These are phyloP conservation scores for Xylota sylvarum DNA, from an alignment of 2,888 invertebrate genomes.

Conservation along the genomic window DNA sequence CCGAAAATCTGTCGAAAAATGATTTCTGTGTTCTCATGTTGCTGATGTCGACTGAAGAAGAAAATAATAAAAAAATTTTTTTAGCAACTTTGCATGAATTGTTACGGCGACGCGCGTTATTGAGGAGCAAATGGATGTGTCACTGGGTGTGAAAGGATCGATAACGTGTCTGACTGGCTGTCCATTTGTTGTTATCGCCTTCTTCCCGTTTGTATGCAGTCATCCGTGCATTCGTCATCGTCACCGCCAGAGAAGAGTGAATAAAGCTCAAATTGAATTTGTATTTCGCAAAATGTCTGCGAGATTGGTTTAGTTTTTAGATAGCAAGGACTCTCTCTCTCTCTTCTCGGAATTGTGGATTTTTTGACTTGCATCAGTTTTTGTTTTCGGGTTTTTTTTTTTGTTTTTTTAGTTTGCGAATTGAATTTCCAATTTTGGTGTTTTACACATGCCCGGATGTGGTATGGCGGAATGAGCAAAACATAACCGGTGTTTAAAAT, in stretches of 20 bases:
- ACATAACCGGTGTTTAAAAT: slow-evolving; percentile 21
- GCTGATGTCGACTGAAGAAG: slow-evolving; percentile 39
- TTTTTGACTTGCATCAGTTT: slow-evolving; percentile 8
- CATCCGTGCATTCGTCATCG: slow-evolving; percentile 31
- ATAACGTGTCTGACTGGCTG: slow-evolving; percentile 57
- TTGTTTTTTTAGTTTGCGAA: slow-evolving; percentile 13
- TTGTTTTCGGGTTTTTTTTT: neutral
- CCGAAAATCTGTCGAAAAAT: slow-evolving; percentile 51
- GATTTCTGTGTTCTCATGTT: slow-evolving; percentile 36
- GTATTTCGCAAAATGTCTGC: slow-evolving; percentile 57
- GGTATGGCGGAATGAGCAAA: neutral
- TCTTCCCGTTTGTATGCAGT: neutral
- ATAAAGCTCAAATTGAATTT: slow-evolving; percentile 73
- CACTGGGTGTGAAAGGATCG: slow-evolving; percentile 42
- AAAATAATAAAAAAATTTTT: slow-evolving; percentile 34
- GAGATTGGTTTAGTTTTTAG: slow-evolving; percentile 28
- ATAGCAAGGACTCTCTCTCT: neutral
- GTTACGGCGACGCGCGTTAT: slow-evolving; percentile 31
- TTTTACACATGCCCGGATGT: slow-evolving; percentile 24
- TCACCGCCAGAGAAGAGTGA: slow-evolving; percentile 25
- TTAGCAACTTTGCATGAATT: slow-evolving; percentile 68
- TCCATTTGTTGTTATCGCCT: slow-evolving; percentile 58
- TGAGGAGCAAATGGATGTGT: slow-evolving; percentile 35
- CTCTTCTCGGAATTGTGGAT: neutral
- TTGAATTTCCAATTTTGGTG: slow-evolving; percentile 44